These are phyloP conservation scores for Halichoeres trimaculatus DNA, from an alignment of 2,113 vertebrate genomes.

Conservation along the genomic window DNA sequence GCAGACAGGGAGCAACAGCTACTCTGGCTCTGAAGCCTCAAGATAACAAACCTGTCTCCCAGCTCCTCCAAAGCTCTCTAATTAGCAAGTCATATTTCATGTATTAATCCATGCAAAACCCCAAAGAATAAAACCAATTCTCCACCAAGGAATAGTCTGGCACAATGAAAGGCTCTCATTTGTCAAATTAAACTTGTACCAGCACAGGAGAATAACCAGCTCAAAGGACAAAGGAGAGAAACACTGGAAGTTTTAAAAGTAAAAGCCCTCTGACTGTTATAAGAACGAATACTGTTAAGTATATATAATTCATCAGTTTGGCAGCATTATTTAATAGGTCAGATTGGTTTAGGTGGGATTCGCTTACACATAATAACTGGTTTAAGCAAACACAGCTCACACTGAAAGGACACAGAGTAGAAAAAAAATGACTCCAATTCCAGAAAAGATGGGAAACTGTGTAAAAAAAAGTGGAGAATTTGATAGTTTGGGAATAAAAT, in stretches of 20 bases:
- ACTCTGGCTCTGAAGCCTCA: neutral
- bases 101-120: neutral
- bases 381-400: neutral
- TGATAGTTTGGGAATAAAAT: no score
- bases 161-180: neutral
- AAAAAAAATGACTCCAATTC: neutral
- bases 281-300: no score
- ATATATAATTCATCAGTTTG: no score
- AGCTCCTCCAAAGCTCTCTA: neutral
- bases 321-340: neutral
- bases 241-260: neutral
- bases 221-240: no score
- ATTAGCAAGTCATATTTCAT: neutral
- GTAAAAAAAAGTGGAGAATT: no score
- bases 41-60: conserved; percentile 1
- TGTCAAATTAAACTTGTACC: neutral
- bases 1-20: neutral
- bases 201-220: no score
- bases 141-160: neutral
- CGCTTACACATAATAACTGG: neutral
- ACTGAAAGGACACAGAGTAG: neutral
- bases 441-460: no score
- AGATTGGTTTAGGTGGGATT: neutral
- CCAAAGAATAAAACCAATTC: neutral
- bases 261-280: neutral